Evolutionary conservation across 2,888 invertebrate genomes (phyloP), one percentile per base, ranked within the genome.

Genomic region (Pristionchus entomophagus): DNA sequence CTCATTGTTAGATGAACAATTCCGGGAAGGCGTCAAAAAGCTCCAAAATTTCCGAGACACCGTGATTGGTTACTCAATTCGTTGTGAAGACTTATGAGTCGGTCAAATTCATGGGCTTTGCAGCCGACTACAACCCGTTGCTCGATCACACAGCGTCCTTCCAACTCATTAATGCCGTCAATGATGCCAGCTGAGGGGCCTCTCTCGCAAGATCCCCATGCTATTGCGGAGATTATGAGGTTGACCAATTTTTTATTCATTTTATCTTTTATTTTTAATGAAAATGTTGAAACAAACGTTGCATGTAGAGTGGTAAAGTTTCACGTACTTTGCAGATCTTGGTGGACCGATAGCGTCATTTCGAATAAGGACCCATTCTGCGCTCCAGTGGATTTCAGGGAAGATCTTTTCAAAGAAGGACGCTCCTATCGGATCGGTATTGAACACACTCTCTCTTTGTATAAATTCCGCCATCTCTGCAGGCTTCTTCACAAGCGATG

Each of bases 161-260:
- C 0, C 81, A 87, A 32, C 88, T 88, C 17, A 86, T 88, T 5
- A 80, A 88, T 29, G 87, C 88, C 8, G 17, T 88, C 22, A 69
- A 80, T 35, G n/a, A 77, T 77, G 51, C 88, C 88, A 2, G 85
- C 88, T n/a, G 86, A 81, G 22, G 88, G 88, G n/a, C 87, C n/a
- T n/a, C n/a, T n/a, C n/a, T n/a, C n/a, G n/a, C n/a, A n/a, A n/a
- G n/a, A n/a, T n/a, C n/a, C n/a, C 51, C 77, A 83, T 26, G 81
- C 82, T 41, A 82, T 86, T 49, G 82, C 82, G 32, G 51, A 80
- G n/a, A 53, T 88, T 4, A 38, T 87, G 38, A 69, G 69, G 69
- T 69, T 19, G n/a, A n/a, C n/a, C n/a, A n/a, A n/a, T n/a, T n/a
- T n/a, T n/a, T n/a, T n/a, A n/a, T n/a, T n/a, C n/a, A 26, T 4